Conservation (phyloP, 2,797 vertebrate species). For the Gobionotothen gibberifrons region DNA sequence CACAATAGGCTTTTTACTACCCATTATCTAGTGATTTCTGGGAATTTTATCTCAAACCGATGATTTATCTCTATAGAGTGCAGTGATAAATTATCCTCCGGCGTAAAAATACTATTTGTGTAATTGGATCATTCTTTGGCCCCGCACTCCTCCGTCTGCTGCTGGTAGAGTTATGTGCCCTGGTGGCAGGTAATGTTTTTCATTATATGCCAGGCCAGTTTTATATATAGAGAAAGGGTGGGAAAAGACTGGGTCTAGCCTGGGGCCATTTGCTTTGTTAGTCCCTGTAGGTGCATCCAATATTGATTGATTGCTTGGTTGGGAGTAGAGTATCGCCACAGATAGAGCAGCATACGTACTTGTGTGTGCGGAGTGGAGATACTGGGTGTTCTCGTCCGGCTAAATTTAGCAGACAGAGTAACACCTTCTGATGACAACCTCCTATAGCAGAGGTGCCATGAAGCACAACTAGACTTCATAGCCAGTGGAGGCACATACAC, state of each 20-base stretch:
- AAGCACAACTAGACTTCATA: slow-evolving; percentile 34
- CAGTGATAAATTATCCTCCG: slow-evolving; percentile 64
- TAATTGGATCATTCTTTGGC: slow-evolving; percentile 80
- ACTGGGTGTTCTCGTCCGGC: slow-evolving; percentile 60
- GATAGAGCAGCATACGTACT: slow-evolving; percentile 53
- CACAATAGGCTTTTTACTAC: slow-evolving; percentile 53
- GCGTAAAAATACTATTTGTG: slow-evolving; percentile 79
- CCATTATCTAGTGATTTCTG: slow-evolving; percentile 69
- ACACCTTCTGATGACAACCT: slow-evolving; percentile 60
- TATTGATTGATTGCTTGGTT: slow-evolving; percentile 81
- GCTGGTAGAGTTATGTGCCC: slow-evolving; percentile 76
- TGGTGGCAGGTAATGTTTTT: slow-evolving; percentile 82
- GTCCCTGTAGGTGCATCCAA: slow-evolving; percentile 82
- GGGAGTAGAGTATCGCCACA: slow-evolving; percentile 66
- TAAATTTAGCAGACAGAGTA: slow-evolving; percentile 77
- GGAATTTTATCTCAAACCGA: slow-evolving; percentile 56
- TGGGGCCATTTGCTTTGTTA: slow-evolving; percentile 75
- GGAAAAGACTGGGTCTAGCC: slow-evolving; percentile 77
- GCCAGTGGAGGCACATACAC: slow-evolving; percentile 33
- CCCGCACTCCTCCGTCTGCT: slow-evolving; percentile 63
- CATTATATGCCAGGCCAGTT: slow-evolving; percentile 81
- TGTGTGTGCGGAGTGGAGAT: slow-evolving; percentile 49
- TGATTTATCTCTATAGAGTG: slow-evolving; percentile 67
- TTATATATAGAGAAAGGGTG: slow-evolving; percentile 83
- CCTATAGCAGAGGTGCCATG: slow-evolving; percentile 37